Evolutionary conservation across 2,113 vertebrate species (phyloP).

Genomic region (Stigmatopora argus): DNA sequence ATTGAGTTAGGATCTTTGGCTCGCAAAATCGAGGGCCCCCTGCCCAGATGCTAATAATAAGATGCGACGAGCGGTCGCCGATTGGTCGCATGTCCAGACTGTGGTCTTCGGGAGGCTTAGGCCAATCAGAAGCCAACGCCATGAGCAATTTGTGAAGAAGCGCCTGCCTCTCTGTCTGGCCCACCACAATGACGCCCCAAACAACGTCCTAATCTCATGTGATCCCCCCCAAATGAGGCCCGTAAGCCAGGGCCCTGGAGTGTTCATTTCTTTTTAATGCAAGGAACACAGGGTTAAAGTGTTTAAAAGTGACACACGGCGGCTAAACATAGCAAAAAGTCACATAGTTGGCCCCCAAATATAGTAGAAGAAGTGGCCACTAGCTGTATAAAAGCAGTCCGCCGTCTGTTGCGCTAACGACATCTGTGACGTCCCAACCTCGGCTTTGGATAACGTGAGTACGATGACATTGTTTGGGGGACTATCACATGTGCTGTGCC

Average conservation of each 20-base stretch:
- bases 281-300: constrained; percentile 34
- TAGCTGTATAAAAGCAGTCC: constrained; percentile 43
- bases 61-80: neutral
- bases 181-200: constrained; percentile 34
- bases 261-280: constrained; percentile 60
- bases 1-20: neutral
- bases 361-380: constrained; percentile 26
- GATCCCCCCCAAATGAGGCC: constrained; percentile 55
- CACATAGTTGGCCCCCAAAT: constrained; percentile 47
- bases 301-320: constrained; percentile 53
- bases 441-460: too few species aligned
- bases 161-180: constrained; percentile 21
- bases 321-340: constrained; percentile 55
- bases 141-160: neutral
- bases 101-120: neutral
- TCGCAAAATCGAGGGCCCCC: neutral
- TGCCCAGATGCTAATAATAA: neutral
- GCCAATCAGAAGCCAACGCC: constrained; percentile 5
- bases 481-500: too few species aligned
- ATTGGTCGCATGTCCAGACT: neutral
- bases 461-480: too few species aligned
- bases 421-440: neutral
- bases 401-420: neutral
- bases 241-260: constrained; percentile 36
- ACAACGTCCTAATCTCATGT: constrained; percentile 49